Evolutionary conservation across 2,888 invertebrate genomes (phyloP), one percentile per base, ranked within the genome.

Genomic region (Pseudococcus viburni): DNA sequence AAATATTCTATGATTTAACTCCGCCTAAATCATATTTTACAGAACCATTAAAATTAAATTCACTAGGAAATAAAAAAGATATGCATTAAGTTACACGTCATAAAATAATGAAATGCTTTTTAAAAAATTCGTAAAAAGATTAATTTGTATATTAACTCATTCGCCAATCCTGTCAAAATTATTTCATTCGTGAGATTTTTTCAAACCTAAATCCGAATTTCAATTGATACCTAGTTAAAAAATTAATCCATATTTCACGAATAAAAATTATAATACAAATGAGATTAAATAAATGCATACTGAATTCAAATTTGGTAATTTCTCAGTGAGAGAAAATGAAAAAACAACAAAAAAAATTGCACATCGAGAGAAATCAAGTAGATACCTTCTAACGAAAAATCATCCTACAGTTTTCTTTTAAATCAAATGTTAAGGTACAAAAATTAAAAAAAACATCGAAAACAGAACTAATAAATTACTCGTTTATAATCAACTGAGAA

Each of bases 41-140:
- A 83, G 12, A 83, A 6, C 19, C 26, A 46, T 83, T 46, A 46
- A 33, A 46, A 46, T n/a, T 83, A 39, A 11, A 77, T 83, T 83
- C 80, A 46, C 46, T 83, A 83, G 42, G 12, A 83, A 83, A 42
- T 42, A 46, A 46, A 83, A 83, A 83, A 83, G 80, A 83, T 83
- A 83, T 83, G 80, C 80, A 83, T 83, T 15, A 83, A 83, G 80
- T 83, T 83, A 83, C 46, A 83, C 5, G 8, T 46, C 80, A 83
- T 46, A 83, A 83, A 83, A 83, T 42, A 83, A 19, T 39, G 33
- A 80, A 83, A 46, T 83, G 46, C 77, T 77, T 83, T 80, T 39
- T 39, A 42, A 46, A 83, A 83, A 83, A 83, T 46, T n/a, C 73
- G 8, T 42, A 83, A 46, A 83, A 83, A 46, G 42, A 83, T 19